Conservation (phyloP, 2,888 invertebrate species). For the Cancer borealis region DNA sequence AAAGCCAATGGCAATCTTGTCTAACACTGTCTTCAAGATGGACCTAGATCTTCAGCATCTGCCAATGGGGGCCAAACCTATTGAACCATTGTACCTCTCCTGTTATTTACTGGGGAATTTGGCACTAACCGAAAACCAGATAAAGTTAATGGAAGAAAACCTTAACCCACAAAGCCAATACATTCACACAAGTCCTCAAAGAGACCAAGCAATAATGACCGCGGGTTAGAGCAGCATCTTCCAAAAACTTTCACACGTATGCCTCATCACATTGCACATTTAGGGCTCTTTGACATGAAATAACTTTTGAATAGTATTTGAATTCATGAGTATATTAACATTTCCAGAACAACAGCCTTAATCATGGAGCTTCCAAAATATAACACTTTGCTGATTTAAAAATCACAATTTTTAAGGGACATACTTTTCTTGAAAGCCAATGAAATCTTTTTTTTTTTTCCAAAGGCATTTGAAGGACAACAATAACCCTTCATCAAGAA, state of each 20-base stretch:
- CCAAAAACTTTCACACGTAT: slow-evolving; percentile 65
- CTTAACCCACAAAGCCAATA: slow-evolving; percentile 60
- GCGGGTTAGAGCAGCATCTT: slow-evolving; percentile 57
- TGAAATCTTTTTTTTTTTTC: neutral
- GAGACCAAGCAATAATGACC: slow-evolving; percentile 47
- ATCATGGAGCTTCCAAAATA: neutral
- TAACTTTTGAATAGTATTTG: slow-evolving; percentile 34
- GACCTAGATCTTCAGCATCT: slow-evolving; percentile 48
- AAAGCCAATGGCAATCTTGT: slow-evolving; percentile 35
- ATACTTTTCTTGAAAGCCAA: neutral
- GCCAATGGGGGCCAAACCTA: slow-evolving; percentile 45
- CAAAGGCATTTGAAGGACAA: neutral
- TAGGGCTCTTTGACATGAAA: slow-evolving; percentile 64
- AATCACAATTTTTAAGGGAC: neutral
- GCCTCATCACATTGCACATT: slow-evolving; percentile 71
- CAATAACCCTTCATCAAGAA: neutral
- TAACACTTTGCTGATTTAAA: neutral
- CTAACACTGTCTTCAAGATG: slow-evolving; percentile 63
- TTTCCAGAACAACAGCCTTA: neutral
- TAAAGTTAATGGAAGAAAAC: slow-evolving; percentile 67
- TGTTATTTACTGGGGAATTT: slow-evolving; percentile 61
- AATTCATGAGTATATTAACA: slow-evolving; percentile 23
- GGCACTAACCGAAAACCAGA: slow-evolving; percentile 64
- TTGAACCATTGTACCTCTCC: slow-evolving; percentile 62
- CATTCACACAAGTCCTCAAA: slow-evolving; percentile 57